Evolutionary conservation across 2,888 invertebrate species (phyloP).

Genomic region (Sinodicranocentrus sp.): DNA sequence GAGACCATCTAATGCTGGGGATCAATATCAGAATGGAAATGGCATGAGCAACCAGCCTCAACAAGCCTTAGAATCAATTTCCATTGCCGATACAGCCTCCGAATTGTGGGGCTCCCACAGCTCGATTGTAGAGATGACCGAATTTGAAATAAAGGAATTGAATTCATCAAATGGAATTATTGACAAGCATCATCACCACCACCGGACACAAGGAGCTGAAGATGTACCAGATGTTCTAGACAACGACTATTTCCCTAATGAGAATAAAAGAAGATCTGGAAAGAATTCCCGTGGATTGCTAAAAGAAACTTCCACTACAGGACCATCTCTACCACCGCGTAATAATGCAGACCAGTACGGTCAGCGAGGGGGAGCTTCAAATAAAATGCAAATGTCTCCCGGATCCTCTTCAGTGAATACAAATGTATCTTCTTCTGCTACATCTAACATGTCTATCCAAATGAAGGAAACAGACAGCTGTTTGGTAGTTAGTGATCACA

Average conservation of each 20-base stretch:
- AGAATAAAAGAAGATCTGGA: conserved; percentile 14
- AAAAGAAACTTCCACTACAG: neutral
- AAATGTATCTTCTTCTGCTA: conserved; percentile 28
- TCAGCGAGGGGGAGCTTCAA: conserved; percentile 23
- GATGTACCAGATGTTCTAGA: conserved; percentile 31
- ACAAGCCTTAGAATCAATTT: conserved; percentile 67
- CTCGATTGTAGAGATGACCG: conserved; percentile 72
- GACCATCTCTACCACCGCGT: conserved; percentile 66
- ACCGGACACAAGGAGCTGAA: neutral
- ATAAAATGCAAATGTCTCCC: conserved; percentile 51
- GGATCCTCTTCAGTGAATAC: conserved; percentile 28
- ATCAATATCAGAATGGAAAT: conserved; percentile 33
- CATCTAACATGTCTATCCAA: conserved; percentile 49
- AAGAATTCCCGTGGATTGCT: too few relatives aligned
- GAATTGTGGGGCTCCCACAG: conserved; percentile 74
- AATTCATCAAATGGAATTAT: neutral
- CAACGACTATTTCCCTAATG: conserved; percentile 63
- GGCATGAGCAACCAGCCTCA: conserved; percentile 50
- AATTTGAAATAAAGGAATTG: conserved; percentile 69
- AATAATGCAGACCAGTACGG: conserved; percentile 43
- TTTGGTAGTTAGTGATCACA: conserved; percentile 90
- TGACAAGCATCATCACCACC: too few relatives aligned
- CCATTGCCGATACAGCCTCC: conserved; percentile 53
- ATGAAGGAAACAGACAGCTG: conserved; percentile 81
- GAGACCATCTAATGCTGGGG: conserved; percentile 51